phyloP scores from a whole-genome alignment of 2,888 invertebrate genomes.

The Tetragnatha montana region DNA sequence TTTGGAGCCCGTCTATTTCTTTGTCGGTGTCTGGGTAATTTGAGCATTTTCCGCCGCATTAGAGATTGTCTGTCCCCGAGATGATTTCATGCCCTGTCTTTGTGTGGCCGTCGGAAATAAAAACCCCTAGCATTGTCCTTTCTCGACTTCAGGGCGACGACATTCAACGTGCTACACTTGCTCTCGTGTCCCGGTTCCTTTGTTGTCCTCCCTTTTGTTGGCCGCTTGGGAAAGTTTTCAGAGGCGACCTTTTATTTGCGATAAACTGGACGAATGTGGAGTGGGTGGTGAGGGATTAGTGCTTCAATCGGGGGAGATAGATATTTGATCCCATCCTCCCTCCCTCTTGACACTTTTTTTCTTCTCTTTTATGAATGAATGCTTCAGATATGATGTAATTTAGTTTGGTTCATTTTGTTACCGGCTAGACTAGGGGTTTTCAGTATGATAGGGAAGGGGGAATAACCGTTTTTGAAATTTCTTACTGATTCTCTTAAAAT shows the following conservation, averaged over 20 bases:
- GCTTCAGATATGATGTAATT: too few species aligned
- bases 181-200: neutral
- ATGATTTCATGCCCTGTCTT: conserved; percentile 21
- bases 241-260: neutral
- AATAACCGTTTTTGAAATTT: too few species aligned
- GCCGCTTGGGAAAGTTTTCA: neutral
- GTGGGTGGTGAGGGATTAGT: neutral
- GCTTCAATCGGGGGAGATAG: too few species aligned
- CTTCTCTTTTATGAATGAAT: too few species aligned
- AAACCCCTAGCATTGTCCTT: conserved; percentile 4
- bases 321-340: too few species aligned
- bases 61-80: neutral
- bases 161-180: conserved; percentile 7
- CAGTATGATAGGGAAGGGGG: too few species aligned
- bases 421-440: too few species aligned
- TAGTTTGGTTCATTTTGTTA: too few species aligned
- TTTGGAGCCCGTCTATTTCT: neutral
- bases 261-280: neutral
- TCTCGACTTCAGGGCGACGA: conserved; percentile 33
- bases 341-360: too few species aligned
- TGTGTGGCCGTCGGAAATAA: neutral
- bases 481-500: too few species aligned
- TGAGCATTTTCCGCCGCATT: conserved; percentile 9
- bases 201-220: neutral
- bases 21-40: neutral